Evolutionary conservation across 2,888 invertebrate species (phyloP), one percentile per base, ranked within the genome.

Genomic region (Agrypnus murinus): DNA sequence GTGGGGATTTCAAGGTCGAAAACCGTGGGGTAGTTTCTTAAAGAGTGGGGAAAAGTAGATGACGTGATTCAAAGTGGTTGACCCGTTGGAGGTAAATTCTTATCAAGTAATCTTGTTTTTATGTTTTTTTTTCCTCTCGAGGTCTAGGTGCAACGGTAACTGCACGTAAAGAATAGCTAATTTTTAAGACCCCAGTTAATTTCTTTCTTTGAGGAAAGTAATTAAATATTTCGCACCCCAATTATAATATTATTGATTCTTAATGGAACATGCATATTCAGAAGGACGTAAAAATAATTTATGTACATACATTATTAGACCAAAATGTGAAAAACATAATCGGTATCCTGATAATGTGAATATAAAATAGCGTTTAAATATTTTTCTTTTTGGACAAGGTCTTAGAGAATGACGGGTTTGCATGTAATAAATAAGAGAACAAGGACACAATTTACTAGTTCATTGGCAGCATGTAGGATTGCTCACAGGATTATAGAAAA

Each of bases 1-100:
- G 78, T 75, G 78, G 77, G 76, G 79, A 59, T 69, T 73, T 77
- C 81, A 81, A 81, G 82, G 82, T 81, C 80, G 78, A 74, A 77
- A 68, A 53, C 43, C 79, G 79, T 79, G 79, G 79, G 80, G 79
- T 79, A 79, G 79, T 79, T 72, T 64, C 40, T 43, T 40, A 25
- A 8, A 48, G 46, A 59, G 67, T 69, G 72, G 72, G 69, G 70
- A 53, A 65, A 69, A 70, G 57, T 53, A 53, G 38, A 74, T 78
- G 75, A 76, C 78, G 77, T 77, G 77, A 77, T 77, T 67, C 64
- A 73, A 71, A 75, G 77, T 77, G 77, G 73, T 77, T 77, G 77
- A 78, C 77, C 77, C 58, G 73, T 65, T 71, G 50, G 43, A 62
- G 43, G 60, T 45, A 34, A 57, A 53, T 46, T 46, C 12, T 66